Evolutionary conservation across 2,113 vertebrate genomes (phyloP).

Genomic region (Glaucidium brasilianum): DNA sequence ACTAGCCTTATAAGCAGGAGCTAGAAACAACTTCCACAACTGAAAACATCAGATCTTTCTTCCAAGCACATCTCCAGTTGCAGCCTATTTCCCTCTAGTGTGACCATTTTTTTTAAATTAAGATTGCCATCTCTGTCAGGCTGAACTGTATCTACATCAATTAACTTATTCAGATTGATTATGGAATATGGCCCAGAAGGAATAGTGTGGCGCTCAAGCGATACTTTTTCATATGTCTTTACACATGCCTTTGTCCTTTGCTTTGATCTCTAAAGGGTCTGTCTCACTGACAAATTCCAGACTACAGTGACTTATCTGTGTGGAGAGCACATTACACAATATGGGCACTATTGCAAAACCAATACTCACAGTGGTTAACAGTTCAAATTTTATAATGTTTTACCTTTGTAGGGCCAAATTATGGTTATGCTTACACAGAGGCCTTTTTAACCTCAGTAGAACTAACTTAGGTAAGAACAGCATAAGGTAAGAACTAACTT

Average conservation of each 20-base stretch:
- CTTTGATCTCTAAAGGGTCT: background rate
- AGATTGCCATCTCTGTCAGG: background rate
- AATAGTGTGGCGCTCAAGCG: background rate
- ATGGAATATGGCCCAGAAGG: background rate
- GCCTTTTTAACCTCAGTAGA: background rate
- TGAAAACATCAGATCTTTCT: background rate
- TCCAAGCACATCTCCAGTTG: background rate
- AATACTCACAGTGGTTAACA: background rate
- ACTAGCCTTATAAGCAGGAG: background rate
- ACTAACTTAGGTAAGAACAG: background rate
- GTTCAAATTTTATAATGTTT: background rate
- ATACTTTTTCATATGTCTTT: background rate
- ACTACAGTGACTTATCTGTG: background rate
- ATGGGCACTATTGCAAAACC: background rate
- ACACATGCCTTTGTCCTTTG: background rate
- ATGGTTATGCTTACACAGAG: background rate
- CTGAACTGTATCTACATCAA: slow-evolving; percentile 21
- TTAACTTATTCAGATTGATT: slow-evolving; percentile 36
- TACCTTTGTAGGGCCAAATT: background rate
- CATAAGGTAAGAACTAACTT: background rate
- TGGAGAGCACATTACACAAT: background rate
- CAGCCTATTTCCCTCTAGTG: background rate
- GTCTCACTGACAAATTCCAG: background rate
- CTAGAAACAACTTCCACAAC: background rate
- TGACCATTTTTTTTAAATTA: slow-evolving; percentile 23